Evolutionary conservation across 1,140 invertebrate species (phyloP), one percentile per base, ranked within the genome.

Genomic region (Batillaria attramentaria): DNA sequence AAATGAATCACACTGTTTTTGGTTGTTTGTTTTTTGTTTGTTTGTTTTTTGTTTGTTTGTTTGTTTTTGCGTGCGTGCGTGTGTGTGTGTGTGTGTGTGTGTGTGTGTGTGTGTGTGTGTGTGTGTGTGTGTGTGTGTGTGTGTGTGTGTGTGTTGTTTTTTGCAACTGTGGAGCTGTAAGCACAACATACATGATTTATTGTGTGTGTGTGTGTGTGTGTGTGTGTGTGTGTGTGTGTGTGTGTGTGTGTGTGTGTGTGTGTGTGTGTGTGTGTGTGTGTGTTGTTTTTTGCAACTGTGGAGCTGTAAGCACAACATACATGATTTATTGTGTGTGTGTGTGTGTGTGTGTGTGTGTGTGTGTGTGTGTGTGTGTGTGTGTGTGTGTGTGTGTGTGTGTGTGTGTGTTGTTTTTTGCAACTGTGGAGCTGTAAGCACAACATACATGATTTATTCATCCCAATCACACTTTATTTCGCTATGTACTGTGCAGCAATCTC

Each of bases 121-220:
- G 66, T 69, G 66, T 69, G 66, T 69, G 66, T 69, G 66, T 69
- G 39, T 69, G 66, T 69, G 66, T 69, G 66, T 69, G 66, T 69
- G 66, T 69, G 31, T 69, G 66, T n/a, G 31, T 16, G 66, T n/a
- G 66, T 35, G 13, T 69, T 6, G 6, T 6, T 10, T n/a, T 35
- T 5, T 35, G 66, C n/a, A 35, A 8, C 6, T 69, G 66, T 35
- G n/a, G n/a, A n/a, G n/a, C n/a, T n/a, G n/a, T n/a, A n/a, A n/a
- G n/a, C n/a, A n/a, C n/a, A n/a, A n/a, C n/a, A n/a, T n/a, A n/a
- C n/a, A n/a, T n/a, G n/a, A n/a, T n/a, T n/a, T n/a, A n/a, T n/a
- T n/a, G 68, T 37, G 68, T 69, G 68, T 69, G 68, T 3, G 57
- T 62, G 57, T 3, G 57, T 62, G 57, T 62, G 57, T 62, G 57